phyloP scores from a whole-genome alignment of 2,797 vertebrate species.

The Enteromius paludinosus region DNA sequence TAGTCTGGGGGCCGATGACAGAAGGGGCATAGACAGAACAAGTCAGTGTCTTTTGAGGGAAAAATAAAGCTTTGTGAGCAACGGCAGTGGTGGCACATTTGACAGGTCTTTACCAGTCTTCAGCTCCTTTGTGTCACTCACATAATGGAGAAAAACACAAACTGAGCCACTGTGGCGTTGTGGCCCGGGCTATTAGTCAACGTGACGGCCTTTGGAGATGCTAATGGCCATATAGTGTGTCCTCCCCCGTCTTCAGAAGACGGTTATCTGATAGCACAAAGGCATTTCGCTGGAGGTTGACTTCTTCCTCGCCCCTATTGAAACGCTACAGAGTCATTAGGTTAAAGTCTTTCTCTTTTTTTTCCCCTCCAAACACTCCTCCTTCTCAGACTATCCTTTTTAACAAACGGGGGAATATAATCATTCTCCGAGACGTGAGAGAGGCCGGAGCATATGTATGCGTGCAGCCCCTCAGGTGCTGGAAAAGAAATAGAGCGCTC shows the following conservation, averaged over 20 bases:
- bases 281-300: conserved; percentile 82
- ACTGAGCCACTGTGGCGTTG: conserved; percentile 87
- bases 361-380: conserved; percentile 25
- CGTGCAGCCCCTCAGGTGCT: conserved; percentile 73
- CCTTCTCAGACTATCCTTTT: conserved; percentile 61
- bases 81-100: conserved; percentile 87
- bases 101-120: conserved; percentile 91
- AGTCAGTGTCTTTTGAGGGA: conserved; percentile 77
- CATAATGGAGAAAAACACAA: conserved; percentile 94
- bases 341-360: conserved; percentile 64
- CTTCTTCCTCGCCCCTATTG: conserved; percentile 76
- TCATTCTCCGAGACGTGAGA: conserved; percentile 57
- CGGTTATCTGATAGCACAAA: conserved; percentile 86
- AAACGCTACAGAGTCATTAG: conserved; percentile 78
- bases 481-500: conserved; percentile 48
- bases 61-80: conserved; percentile 89
- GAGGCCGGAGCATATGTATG: conserved; percentile 61
- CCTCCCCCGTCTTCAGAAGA: conserved; percentile 78
- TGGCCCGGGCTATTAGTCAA: conserved; percentile 83
- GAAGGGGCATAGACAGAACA: conserved; percentile 77
- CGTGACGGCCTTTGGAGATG: conserved; percentile 94
- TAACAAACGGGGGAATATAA: conserved; percentile 68
- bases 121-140: conserved; percentile 89
- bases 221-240: conserved; percentile 92
- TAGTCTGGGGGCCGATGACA: conserved; percentile 69